Percentiles rank a stretch among this genome's conserved stretches.
These are phyloP conservation scores for Beris chalybata DNA, from an alignment of 2,888 invertebrate species.

Conservation along the genomic window DNA sequence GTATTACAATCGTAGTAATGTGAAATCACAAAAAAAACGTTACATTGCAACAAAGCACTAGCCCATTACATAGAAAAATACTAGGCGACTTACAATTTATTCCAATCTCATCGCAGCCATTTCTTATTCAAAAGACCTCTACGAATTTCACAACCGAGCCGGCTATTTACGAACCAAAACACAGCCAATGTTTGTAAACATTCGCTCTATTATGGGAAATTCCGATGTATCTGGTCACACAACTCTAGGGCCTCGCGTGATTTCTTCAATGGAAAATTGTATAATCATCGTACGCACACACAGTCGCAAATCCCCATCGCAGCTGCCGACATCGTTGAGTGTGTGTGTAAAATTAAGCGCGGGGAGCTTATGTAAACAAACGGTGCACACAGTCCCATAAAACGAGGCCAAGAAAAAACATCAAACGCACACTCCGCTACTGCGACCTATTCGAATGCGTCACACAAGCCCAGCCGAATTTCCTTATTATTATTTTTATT, in stretches of 20 bases:
- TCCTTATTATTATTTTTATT: background rate
- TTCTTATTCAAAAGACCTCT: background rate
- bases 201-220: conserved; percentile 33
- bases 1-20: no score
- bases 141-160: conserved; percentile 7
- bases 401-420: conserved; percentile 1
- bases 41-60: no score
- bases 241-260: background rate
- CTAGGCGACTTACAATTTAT: no score
- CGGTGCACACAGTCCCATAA: background rate
- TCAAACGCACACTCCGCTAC: no score
- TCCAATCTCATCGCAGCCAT: no score
- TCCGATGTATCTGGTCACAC: conserved; percentile 23
- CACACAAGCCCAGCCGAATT: conserved; percentile 3
- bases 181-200: conserved; percentile 36
- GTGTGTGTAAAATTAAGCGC: background rate
- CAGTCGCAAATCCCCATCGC: background rate
- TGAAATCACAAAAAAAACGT: no score
- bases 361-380: conserved; percentile 19
- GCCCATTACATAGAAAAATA: no score
- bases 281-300: conserved; percentile 12
- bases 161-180: conserved; percentile 23
- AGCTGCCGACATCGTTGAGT: background rate
- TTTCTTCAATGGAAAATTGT: conserved; percentile 19
- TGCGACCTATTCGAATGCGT: no score